These are phyloP conservation scores for Hydropsyche tenuis DNA, from an alignment of 1,140 invertebrate species.

Conservation along the genomic window DNA sequence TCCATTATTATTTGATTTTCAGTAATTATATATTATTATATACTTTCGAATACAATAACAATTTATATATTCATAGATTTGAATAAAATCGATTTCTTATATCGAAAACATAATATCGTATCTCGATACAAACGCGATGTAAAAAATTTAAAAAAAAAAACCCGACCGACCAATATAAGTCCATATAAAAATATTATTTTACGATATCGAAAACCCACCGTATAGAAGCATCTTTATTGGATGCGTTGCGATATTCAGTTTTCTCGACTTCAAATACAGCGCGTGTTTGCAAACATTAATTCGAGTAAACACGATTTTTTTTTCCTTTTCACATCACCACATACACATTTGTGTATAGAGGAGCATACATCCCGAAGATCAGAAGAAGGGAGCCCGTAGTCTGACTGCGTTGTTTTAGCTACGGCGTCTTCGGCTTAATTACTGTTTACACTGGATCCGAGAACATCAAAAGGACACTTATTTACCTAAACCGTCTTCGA, in stretches of 20 bases:
- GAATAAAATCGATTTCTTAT: no score
- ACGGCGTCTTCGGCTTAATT: constrained; percentile 31
- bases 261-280: neutral
- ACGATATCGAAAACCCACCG: no score
- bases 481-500: constrained; percentile 33
- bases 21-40: no score
- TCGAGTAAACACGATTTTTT: constrained; percentile 10
- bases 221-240: no score
- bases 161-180: no score
- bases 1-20: no score
- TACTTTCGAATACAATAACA: no score
- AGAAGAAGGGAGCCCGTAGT: neutral
- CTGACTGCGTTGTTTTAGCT: constrained; percentile 22
- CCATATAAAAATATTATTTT: no score
- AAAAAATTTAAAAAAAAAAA: no score
- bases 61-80: no score
- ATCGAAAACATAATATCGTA: no score
- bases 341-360: neutral
- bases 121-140: no score
- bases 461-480: constrained; percentile 39
- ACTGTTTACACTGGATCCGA: constrained; percentile 38
- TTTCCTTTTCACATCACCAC: neutral
- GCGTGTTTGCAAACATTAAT: constrained; percentile 16
- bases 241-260: neutral
- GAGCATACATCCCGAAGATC: neutral